These are phyloP conservation scores for Andrena camellia DNA, from an alignment of 2,888 invertebrate genomes.

Conservation along the genomic window DNA sequence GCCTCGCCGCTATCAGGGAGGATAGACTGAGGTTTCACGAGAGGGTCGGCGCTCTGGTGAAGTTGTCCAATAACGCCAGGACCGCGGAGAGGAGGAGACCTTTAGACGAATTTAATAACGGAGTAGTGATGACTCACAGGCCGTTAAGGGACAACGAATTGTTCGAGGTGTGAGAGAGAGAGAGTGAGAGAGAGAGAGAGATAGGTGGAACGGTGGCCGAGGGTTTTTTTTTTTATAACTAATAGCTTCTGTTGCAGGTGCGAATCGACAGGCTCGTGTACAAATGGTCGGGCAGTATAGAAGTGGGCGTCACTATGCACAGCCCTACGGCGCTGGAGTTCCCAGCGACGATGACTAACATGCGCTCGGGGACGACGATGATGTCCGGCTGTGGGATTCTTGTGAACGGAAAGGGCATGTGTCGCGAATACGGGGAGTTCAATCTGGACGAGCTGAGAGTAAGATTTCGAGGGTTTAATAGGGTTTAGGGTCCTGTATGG, in stretches of 20 bases:
- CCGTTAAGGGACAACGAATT: slow-evolving; percentile 94
- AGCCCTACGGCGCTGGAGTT: slow-evolving; percentile 95
- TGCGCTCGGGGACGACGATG: slow-evolving; percentile 95
- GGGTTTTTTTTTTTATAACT: background rate
- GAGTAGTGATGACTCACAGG: slow-evolving; percentile 97
- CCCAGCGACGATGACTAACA: slow-evolving; percentile 99
- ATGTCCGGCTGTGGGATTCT: slow-evolving; percentile 99
- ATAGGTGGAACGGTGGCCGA: background rate
- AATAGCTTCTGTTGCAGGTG: slow-evolving; percentile 86
- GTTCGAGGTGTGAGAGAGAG: slow-evolving; percentile 89
- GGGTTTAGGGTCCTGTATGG: background rate
- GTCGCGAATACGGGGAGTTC: slow-evolving; percentile 96
- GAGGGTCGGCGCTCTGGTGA: slow-evolving; percentile 94
- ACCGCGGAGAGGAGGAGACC: slow-evolving; percentile 95
- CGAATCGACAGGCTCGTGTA: slow-evolving; percentile 96
- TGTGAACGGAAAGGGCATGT: slow-evolving; percentile 97
- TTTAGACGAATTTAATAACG: slow-evolving; percentile 97
- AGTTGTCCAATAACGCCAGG: slow-evolving; percentile 92
- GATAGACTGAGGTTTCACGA: slow-evolving; percentile 94
- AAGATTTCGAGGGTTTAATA: slow-evolving; percentile 70
- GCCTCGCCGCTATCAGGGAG: slow-evolving; percentile 80
- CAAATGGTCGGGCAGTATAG: slow-evolving; percentile 97
- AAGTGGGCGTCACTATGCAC: slow-evolving; percentile 97
- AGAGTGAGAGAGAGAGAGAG: too few species aligned
- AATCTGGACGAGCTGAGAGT: slow-evolving; percentile 96